These are phyloP conservation scores for Caenorhabditis afra DNA, from an alignment of 2,888 invertebrate species.

Conservation along the genomic window DNA sequence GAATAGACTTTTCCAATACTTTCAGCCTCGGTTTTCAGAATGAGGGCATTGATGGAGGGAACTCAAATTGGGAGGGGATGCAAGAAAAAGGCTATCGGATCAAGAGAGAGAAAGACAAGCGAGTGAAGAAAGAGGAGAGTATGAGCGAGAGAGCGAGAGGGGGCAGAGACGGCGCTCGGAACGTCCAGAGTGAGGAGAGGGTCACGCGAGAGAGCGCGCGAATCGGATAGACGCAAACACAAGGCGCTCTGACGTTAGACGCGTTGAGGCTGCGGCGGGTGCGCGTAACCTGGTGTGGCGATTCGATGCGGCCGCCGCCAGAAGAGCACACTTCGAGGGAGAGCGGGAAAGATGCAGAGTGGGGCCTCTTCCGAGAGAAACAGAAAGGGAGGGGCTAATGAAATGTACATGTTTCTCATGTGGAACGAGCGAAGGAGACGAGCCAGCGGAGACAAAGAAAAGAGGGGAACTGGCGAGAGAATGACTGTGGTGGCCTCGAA, in stretches of 20 bases:
- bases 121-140: slow-evolving; percentile 15
- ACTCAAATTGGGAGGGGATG: background rate
- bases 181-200: slow-evolving; percentile 12
- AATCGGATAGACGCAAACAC: background rate
- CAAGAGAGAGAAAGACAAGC: slow-evolving; percentile 6
- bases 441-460: background rate
- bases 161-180: background rate
- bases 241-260: slow-evolving; percentile 6
- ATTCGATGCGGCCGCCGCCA: background rate
- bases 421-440: background rate
- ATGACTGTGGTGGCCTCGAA: slow-evolving; percentile 2
- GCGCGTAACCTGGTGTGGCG: slow-evolving; percentile 5
- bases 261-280: background rate
- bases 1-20: too few relatives aligned
- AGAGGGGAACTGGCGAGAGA: background rate
- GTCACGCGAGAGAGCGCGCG: background rate
- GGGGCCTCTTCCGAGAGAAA: background rate
- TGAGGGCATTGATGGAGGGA: too few relatives aligned
- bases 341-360: slow-evolving; percentile 5
- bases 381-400: background rate
- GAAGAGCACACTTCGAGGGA: background rate
- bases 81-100: slow-evolving; percentile 6
- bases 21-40: too few relatives aligned
- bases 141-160: background rate
- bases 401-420: background rate